Base-by-base conservation (phyloP, 2,888 invertebrate genomes). In the Cheilosia soror region DNA sequence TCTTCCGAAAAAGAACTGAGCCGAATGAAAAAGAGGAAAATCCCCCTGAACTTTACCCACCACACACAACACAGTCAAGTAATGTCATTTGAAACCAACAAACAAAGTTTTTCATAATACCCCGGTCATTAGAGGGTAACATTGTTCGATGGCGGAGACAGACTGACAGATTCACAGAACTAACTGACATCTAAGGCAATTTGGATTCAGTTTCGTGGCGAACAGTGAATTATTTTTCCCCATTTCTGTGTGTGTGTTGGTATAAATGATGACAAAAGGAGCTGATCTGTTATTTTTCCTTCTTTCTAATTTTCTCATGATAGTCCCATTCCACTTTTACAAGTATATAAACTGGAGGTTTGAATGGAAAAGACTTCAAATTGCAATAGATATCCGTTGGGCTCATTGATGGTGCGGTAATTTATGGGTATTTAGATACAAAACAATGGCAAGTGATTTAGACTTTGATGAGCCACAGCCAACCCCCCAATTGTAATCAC, bases 21-120 rank as follows among this genome's bases (percentile, higher is more conserved):
- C 6, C 9, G 44, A n/a, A 42, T n/a, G 25, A 11, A 31, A 29
- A 1, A 11, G 4, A 25, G 25, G 27, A 5, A 5, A 49, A 49
- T 63, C 13, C 31, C 5, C 20, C 29, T 9, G 15, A 44, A 15
- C 5, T 47, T 62, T 31, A 62, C 44, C 20, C 42, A n/a, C 60
- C 60, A 29, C 60, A 15, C 60, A 55, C 47, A 40, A 4, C 3
- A 1, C 6, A 29, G 49, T 49, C 1, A 37, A 57, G 44, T 40
- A 58, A 60, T 40, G 13, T 37, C 29, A 42, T 66, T 49, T 27
- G n/a, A 11, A 11, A 15, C 9, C 6, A 51, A 55, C 37, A 73
- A 75, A 71, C 72, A 77, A 58, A 58, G 33, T 53, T 68, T 83
- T 68, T 29, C 65, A 78, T 83, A 83, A 83, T 79, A 73, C 73